Conservation (phyloP, 2,797 vertebrate species). For the Chrysocyon brachyurus region DNA sequence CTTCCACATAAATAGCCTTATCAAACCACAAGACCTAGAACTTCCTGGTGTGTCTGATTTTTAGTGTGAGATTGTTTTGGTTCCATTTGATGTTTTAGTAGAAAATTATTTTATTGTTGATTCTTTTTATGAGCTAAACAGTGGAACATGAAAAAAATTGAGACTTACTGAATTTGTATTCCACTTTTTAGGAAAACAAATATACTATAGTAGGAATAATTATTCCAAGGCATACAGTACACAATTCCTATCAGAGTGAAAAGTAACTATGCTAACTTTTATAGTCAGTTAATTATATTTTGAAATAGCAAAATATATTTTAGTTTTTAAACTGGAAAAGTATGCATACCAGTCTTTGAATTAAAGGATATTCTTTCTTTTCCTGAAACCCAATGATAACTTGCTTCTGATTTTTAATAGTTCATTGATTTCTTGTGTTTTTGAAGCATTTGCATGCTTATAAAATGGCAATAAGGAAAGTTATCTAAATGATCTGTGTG, state of each 20-base stretch:
- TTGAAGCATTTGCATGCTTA: not conserved
- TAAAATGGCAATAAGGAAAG: not conserved
- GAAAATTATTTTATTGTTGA: not conserved
- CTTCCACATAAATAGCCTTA: not conserved
- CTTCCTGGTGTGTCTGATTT: not conserved
- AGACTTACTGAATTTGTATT: not conserved
- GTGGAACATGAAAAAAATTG: not conserved
- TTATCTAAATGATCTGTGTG: not conserved
- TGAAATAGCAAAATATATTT: not conserved
- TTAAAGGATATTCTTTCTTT: not conserved
- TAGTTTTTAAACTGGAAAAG: not conserved
- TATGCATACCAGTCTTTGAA: not conserved
- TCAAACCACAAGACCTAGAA: not conserved
- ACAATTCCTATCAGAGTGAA: not conserved
- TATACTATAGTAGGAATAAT: not conserved
- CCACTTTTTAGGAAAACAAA: not conserved
- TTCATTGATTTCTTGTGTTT: not conserved
- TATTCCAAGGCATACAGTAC: not conserved
- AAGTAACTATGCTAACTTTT: not conserved
- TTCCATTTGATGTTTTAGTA: not conserved
- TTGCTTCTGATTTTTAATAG: slow-evolving; percentile 8
- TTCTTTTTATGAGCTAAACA: not conserved
- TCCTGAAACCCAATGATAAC: not conserved
- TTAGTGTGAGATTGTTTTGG: not conserved
- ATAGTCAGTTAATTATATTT: not conserved